Conservation (phyloP, 2,888 invertebrate genomes). For the Sphaerophoria rueppellii region DNA sequence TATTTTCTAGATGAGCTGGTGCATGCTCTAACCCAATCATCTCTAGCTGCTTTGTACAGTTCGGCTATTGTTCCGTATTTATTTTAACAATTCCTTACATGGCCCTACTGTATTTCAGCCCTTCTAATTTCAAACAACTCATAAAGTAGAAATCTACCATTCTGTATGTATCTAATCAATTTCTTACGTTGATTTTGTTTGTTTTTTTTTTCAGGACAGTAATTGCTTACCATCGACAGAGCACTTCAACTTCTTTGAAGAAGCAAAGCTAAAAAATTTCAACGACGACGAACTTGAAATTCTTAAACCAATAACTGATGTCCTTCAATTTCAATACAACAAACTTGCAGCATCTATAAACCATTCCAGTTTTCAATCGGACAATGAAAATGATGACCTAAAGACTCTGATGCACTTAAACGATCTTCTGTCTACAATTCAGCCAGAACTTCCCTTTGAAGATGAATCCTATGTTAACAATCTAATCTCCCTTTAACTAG, state of each 20-base stretch:
- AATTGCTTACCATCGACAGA: too few species aligned
- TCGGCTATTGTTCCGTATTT: too few species aligned
- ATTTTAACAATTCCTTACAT: too few species aligned
- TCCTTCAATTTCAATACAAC: constrained; percentile 36
- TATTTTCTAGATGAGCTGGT: too few species aligned
- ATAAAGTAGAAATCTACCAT: neutral
- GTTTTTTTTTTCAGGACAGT: neutral
- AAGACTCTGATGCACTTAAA: neutral
- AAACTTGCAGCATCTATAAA: neutral
- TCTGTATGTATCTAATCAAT: neutral
- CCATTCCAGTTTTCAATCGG: neutral
- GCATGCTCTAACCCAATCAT: too few species aligned
- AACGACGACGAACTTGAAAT: constrained; percentile 45
- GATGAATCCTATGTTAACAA: neutral
- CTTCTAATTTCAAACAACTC: too few species aligned
- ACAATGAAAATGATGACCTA: neutral
- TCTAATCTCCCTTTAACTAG: constrained; percentile 20
- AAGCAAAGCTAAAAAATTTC: constrained; percentile 37
- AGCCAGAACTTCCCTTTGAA: neutral
- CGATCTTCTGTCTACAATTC: neutral
- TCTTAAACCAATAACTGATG: constrained; percentile 37
- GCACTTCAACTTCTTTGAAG: constrained; percentile 12
- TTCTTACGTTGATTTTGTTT: neutral
- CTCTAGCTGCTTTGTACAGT: too few species aligned
- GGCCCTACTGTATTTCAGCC: too few species aligned